Percentiles rank a stretch among this genome's conserved stretches.
Evolutionary conservation across 2,888 invertebrate species (phyloP).

Genomic region (Chloroclystis v-ata): DNA sequence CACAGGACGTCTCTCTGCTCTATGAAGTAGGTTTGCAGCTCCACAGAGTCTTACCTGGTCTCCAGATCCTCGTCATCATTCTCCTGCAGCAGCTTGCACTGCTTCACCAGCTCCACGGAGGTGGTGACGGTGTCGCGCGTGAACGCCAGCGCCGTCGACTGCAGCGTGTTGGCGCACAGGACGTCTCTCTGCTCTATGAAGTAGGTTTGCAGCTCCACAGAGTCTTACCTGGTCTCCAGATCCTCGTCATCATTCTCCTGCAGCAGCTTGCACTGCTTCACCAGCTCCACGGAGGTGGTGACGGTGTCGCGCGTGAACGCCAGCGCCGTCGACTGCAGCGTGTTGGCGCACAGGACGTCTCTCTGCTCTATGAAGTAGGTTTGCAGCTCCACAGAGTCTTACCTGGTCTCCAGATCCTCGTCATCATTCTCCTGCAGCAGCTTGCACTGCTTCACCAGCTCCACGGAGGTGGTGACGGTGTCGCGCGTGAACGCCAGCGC

Average conservation of each 20-base stretch:
- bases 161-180: slow-evolving; percentile 87
- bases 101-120: slow-evolving; percentile 85
- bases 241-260: slow-evolving; percentile 90
- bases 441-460: slow-evolving; percentile 86
- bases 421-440: slow-evolving; percentile 86
- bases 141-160: slow-evolving; percentile 92
- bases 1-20: slow-evolving; percentile 85
- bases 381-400: slow-evolving; percentile 96
- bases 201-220: slow-evolving; percentile 93
- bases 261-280: slow-evolving; percentile 85
- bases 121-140: slow-evolving; percentile 85
- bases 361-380: slow-evolving; percentile 90
- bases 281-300: slow-evolving; percentile 84
- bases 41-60: slow-evolving; percentile 96
- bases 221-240: too few relatives aligned
- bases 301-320: slow-evolving; percentile 88
- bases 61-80: slow-evolving; percentile 86
- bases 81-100: slow-evolving; percentile 86
- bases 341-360: slow-evolving; percentile 84
- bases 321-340: slow-evolving; percentile 92
- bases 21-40: slow-evolving; percentile 94
- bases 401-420: too few relatives aligned
- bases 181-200: slow-evolving; percentile 87
- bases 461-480: slow-evolving; percentile 86
- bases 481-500: slow-evolving; percentile 89